Percentiles rank a stretch among this genome's conserved stretches.
These are phyloP conservation scores for Lasioglossum lativentre DNA, from an alignment of 2,888 invertebrate genomes.

Conservation along the genomic window DNA sequence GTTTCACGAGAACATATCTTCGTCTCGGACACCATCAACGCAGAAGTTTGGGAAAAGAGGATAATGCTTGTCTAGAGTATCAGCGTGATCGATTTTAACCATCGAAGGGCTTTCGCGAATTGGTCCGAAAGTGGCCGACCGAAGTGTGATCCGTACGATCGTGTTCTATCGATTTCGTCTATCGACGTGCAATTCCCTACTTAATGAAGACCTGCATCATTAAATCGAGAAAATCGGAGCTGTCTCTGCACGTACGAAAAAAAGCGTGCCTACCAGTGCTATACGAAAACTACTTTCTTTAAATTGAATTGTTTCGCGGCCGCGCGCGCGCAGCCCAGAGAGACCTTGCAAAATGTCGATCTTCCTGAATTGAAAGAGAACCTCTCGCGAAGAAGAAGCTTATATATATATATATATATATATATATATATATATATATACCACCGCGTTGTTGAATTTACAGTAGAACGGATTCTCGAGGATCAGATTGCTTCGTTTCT, in stretches of 20 bases:
- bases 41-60: neutral
- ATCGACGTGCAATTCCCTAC: neutral
- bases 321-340: neutral
- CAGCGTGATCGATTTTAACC: too few relatives aligned
- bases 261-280: neutral
- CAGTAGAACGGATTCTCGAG: too few relatives aligned
- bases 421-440: neutral
- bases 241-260: neutral
- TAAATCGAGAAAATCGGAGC: neutral
- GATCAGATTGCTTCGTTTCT: neutral
- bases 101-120: neutral
- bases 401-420: too few relatives aligned
- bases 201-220: conserved; percentile 5
- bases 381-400: neutral
- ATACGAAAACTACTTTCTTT: neutral
- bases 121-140: neutral
- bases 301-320: neutral
- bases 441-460: neutral
- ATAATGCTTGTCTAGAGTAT: too few relatives aligned
- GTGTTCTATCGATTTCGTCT: neutral
- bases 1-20: neutral
- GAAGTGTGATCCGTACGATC: neutral
- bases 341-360: neutral
- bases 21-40: neutral
- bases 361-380: neutral